These are phyloP conservation scores for Chironex yamaguchii DNA, from an alignment of 30 jellyfish, hydroid and myxozoan species.

Conservation along the genomic window DNA sequence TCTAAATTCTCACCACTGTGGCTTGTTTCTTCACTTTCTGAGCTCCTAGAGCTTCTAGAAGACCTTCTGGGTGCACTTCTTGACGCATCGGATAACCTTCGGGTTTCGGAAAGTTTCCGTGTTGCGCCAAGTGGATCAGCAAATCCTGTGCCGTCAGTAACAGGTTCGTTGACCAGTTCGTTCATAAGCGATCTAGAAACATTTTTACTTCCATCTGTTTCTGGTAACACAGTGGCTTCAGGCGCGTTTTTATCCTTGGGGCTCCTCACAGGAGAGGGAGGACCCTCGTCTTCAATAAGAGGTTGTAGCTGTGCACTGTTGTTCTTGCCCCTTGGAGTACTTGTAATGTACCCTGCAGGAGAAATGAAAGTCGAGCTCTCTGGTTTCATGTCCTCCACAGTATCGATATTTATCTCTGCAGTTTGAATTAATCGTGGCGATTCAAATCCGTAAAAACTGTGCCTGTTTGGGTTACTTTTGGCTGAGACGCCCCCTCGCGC, in stretches of 20 bases:
- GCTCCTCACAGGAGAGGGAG: constrained; percentile 58
- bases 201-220: neutral
- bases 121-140: constrained; percentile 20
- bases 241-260: neutral
- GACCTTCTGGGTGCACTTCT: neutral
- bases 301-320: constrained; percentile 64
- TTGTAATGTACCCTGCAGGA: constrained; percentile 32
- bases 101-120: neutral
- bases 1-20: neutral
- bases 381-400: constrained; percentile 9
- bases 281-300: constrained; percentile 88
- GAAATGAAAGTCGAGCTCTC: constrained; percentile 23
- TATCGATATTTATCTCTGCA: constrained; percentile 41
- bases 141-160: neutral
- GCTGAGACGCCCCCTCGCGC: constrained; percentile 34
- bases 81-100: neutral
- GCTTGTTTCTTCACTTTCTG: neutral
- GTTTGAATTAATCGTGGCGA: constrained; percentile 69
- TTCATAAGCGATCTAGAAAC: neutral
- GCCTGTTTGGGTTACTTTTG: constrained; percentile 69
- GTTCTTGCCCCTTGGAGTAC: constrained; percentile 59
- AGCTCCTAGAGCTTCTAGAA: neutral
- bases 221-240: neutral
- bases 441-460: constrained; percentile 91
- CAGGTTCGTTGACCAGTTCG: neutral